phyloP scores from a whole-genome alignment of 23 tunicate genomes.

The Styela plicata region DNA sequence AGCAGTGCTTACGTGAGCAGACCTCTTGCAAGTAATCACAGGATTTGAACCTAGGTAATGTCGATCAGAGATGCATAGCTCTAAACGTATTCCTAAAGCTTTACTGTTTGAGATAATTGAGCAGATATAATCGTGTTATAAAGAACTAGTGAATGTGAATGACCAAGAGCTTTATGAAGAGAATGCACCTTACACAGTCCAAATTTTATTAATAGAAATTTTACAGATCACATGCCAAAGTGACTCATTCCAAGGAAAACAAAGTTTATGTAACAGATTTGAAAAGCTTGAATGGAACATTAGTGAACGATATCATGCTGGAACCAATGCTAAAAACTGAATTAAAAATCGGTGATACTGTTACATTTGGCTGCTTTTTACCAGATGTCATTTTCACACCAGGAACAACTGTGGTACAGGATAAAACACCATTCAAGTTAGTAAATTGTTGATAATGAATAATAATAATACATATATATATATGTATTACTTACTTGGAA shows the following conservation, averaged over 20 bases:
- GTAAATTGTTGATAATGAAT: no score
- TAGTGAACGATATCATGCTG: conserved; percentile 56
- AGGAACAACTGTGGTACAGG: conserved; percentile 27
- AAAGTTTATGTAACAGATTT: conserved; percentile 43
- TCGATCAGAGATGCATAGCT: no score
- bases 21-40: no score
- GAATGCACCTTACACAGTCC: conserved; percentile 1
- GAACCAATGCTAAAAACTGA: conserved; percentile 32
- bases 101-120: no score
- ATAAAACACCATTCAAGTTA: conserved; percentile 45
- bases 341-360: conserved; percentile 35
- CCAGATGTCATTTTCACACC: conserved; percentile 25
- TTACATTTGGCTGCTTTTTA: conserved; percentile 61
- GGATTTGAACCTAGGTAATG: no score
- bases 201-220: background rate
- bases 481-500: no score
- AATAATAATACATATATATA: no score
- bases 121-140: no score
- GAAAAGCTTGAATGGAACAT: conserved; percentile 63
- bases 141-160: background rate
- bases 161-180: no score
- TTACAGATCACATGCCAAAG: conserved; percentile 18
- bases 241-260: background rate
- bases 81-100: no score
- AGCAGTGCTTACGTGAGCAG: no score